These are phyloP conservation scores for Lepidothrix coronata DNA, from an alignment of 2,113 vertebrate species.

Conservation along the genomic window DNA sequence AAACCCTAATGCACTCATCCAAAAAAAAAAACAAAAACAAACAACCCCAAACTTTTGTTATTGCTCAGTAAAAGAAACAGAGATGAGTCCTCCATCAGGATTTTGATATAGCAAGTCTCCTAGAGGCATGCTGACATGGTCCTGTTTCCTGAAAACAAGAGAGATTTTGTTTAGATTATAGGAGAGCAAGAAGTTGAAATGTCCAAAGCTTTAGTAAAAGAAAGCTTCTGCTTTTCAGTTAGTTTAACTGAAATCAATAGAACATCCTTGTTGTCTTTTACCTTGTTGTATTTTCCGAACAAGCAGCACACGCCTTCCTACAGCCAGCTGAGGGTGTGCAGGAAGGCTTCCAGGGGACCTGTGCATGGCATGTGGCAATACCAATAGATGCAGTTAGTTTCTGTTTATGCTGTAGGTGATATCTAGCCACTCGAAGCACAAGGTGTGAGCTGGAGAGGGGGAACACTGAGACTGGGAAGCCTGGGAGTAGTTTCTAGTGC, in stretches of 20 bases:
- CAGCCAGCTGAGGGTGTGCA: background rate
- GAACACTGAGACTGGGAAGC: background rate
- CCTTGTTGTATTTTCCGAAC: background rate
- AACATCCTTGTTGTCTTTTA: background rate
- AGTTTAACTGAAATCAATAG: background rate
- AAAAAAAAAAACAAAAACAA: too few species aligned
- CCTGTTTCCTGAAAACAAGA: background rate
- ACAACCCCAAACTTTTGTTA: background rate
- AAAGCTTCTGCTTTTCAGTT: background rate
- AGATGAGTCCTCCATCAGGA: background rate
- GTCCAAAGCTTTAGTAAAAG: background rate
- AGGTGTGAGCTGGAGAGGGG: rapidly evolving
- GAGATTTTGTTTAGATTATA: background rate
- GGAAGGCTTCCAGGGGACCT: background rate
- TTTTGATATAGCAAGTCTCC: background rate
- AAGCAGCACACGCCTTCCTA: rapidly evolving
- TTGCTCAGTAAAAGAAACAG: background rate
- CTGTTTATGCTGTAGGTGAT: background rate
- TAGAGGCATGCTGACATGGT: background rate
- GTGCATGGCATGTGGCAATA: background rate
- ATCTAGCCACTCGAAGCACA: background rate
- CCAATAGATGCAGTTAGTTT: background rate
- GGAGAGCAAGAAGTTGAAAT: background rate
- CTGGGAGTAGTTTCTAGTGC: background rate
- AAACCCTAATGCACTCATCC: too few species aligned